These are phyloP conservation scores for Notodonta dromedarius DNA, from an alignment of 2,888 invertebrate species.

Conservation along the genomic window DNA sequence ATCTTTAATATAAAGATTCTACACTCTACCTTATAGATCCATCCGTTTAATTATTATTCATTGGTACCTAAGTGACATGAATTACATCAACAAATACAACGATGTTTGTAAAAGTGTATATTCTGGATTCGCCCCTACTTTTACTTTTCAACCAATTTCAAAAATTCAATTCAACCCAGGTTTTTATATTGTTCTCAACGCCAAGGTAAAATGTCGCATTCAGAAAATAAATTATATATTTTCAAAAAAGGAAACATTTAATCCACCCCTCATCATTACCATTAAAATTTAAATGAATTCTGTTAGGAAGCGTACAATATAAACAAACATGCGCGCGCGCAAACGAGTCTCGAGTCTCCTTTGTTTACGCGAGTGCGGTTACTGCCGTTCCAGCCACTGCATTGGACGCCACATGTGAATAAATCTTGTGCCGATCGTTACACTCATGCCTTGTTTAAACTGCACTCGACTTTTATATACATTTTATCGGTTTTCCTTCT, in stretches of 20 bases:
- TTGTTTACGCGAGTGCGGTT: constrained; percentile 49
- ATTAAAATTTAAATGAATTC: constrained; percentile 23
- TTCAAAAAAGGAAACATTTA: neutral
- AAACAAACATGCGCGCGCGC: constrained; percentile 36
- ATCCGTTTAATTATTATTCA: no score
- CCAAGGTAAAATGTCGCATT: no score
- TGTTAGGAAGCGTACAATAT: constrained; percentile 24
- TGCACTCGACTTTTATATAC: constrained; percentile 35
- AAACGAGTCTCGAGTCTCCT: constrained; percentile 24
- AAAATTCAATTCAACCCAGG: no score
- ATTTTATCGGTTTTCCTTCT: constrained; percentile 21
- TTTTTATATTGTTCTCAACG: no score
- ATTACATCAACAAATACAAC: no score
- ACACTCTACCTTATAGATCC: no score
- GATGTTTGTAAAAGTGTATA: no score
- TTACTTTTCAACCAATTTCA: no score
- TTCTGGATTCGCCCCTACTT: no score
- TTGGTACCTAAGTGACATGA: no score
- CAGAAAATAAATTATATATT: neutral
- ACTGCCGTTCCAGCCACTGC: constrained; percentile 51
- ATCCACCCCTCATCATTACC: constrained; percentile 10
- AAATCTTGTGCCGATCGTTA: constrained; percentile 47
- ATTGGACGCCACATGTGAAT: constrained; percentile 52
- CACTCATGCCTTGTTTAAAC: constrained; percentile 35
- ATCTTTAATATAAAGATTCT: no score